Base-by-base conservation (phyloP, 1,140 invertebrate species). In the Drosophila murphyi region DNA sequence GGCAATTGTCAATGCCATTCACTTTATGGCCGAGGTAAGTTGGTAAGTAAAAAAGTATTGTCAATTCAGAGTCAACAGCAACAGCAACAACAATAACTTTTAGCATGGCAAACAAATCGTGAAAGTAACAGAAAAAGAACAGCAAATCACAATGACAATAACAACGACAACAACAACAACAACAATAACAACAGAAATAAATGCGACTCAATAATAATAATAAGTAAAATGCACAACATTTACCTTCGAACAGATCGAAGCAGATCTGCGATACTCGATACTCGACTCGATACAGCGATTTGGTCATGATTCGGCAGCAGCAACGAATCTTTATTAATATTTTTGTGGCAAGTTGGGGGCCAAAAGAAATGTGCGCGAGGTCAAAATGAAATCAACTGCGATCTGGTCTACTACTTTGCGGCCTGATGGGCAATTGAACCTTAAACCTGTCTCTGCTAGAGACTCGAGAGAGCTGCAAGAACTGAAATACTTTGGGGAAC, bases 151-250 rank as follows among this genome's bases (percentile, higher is more conserved):
- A 81, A 76, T 54, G 56, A 72, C 29, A 56, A 60, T n/a, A 57
- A 56, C 5, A 45, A 35, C 34, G 39, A 62, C 39, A 12, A 50
- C 29, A 32, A 4, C 5, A 7, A 12, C 12, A 12, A 12, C 20
- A 48, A 28, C 47, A 48, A 28, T 20, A 45, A 31, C 37, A 31
- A 10, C 54, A 34, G 12, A 63, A 59, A 31, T 59, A 72, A 73
- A 80, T 55, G 61, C 55, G 64, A 68, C 47, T 68, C 80, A 80
- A 86, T 81, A 80, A 86, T 85, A 79, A 86, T 85, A 80, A 85
- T 86, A 85, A 85, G 73, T 80, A 85, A 80, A 74, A 79, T 74
- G 70, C 78, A 68, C 63, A 63, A 62, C 45, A 60, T 63, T 69
- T 68, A 34, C 37, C 20, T 20, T 7, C 32, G 20, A 5, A 41